These are phyloP conservation scores for Galerucella calmariensis DNA, from an alignment of 2,888 invertebrate genomes.

Conservation along the genomic window DNA sequence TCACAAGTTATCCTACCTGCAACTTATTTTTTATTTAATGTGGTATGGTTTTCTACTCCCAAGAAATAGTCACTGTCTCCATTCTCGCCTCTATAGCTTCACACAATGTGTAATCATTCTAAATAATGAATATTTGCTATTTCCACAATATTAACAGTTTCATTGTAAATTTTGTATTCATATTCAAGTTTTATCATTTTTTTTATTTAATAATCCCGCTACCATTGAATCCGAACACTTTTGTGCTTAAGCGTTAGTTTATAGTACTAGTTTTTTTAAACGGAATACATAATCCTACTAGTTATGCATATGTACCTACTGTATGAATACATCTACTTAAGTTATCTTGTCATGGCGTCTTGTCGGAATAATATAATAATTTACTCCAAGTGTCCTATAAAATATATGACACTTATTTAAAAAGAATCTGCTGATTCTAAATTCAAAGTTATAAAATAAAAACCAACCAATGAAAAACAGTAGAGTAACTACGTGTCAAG, in stretches of 20 bases:
- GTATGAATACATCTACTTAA: constrained; percentile 13
- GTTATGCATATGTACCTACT: constrained; percentile 8
- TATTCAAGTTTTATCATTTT: constrained; percentile 1
- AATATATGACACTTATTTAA: constrained; percentile 1
- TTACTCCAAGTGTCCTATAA: constrained; percentile 6
- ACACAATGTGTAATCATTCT: not conserved
- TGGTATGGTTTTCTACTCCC: too few relatives aligned
- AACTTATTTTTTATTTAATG: too few relatives aligned
- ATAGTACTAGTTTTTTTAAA: constrained; percentile 14
- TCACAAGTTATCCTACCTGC: too few relatives aligned
- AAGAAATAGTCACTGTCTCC: too few relatives aligned
- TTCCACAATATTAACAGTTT: not conserved
- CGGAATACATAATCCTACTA: constrained; percentile 15
- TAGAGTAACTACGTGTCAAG: not conserved
- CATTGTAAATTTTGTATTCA: not conserved
- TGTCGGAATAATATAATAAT: constrained; percentile 17
- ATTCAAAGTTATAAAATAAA: not conserved
- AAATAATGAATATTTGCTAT: not conserved
- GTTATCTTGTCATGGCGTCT: constrained; percentile 12
- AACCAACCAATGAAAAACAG: not conserved
- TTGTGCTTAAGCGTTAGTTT: constrained; percentile 11
- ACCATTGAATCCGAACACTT: constrained; percentile 4
- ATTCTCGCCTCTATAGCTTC: too few relatives aligned
- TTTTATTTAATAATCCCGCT: not conserved
- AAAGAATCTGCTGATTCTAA: constrained; percentile 3